Conservation (phyloP, 2,888 invertebrate genomes). For the Eristalis intricaria region DNA sequence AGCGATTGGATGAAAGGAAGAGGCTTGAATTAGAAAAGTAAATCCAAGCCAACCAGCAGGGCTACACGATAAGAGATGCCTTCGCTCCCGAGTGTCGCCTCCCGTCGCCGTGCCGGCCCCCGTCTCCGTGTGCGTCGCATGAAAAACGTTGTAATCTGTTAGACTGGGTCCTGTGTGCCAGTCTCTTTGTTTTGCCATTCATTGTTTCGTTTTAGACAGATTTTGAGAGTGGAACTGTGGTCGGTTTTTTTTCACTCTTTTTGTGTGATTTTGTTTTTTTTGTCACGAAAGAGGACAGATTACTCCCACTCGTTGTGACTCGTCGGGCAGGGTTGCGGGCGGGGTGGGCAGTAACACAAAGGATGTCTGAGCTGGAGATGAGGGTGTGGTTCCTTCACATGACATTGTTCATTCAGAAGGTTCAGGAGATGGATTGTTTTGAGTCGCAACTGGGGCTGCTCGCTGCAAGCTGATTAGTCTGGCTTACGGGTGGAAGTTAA, state of each 20-base stretch:
- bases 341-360: background rate
- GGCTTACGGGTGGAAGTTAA: background rate
- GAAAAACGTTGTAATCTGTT: slow-evolving; percentile 56
- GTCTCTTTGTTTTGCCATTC: slow-evolving; percentile 1
- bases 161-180: slow-evolving; percentile 24
- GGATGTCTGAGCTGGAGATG: background rate
- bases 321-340: background rate
- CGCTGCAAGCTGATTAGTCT: background rate
- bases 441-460: background rate
- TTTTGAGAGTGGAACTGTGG: slow-evolving; percentile 16
- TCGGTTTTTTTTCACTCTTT: background rate
- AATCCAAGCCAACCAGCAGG: slow-evolving; percentile 34
- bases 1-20: background rate
- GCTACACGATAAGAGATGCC: slow-evolving; percentile 18
- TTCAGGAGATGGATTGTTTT: background rate
- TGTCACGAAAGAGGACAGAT: slow-evolving; percentile 21
- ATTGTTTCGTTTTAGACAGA: slow-evolving; percentile 39
- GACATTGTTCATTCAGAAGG: slow-evolving; percentile 1
- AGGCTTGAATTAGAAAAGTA: slow-evolving; percentile 35
- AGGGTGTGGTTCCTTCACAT: background rate
- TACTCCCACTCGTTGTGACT: background rate
- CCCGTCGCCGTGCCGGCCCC: background rate
- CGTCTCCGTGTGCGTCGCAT: slow-evolving; percentile 16
- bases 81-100: background rate
- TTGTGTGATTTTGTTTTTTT: background rate